These are phyloP conservation scores for Aphidius colemani DNA, from an alignment of 2,888 invertebrate species.

Conservation along the genomic window DNA sequence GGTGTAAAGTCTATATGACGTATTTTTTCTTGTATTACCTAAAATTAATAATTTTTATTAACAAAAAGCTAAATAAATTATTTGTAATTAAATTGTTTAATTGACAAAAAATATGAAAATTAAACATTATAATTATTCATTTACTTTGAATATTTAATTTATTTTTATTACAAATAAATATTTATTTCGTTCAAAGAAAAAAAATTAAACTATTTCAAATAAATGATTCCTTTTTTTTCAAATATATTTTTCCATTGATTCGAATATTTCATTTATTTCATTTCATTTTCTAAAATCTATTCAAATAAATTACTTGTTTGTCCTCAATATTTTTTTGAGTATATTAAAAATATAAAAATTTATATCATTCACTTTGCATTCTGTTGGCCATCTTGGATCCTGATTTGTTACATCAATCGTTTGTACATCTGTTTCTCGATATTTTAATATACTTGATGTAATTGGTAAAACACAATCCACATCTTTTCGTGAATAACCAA, in stretches of 20 bases:
- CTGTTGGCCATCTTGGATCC: slow-evolving; percentile 85
- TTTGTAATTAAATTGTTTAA: no score
- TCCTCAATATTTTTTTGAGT: no score
- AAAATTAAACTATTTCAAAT: no score
- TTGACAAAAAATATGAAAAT: neutral
- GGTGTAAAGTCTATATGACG: slow-evolving; percentile 77
- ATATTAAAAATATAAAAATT: no score
- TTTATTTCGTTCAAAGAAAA: no score
- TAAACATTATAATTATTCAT: no score
- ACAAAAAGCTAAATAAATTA: no score
- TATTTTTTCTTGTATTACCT: slow-evolving; percentile 68
- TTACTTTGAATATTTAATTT: no score
- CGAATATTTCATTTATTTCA: neutral
- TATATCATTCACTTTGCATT: slow-evolving; percentile 73
- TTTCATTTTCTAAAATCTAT: no score
- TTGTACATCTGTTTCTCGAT: slow-evolving; percentile 40
- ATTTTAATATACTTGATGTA: slow-evolving; percentile 40
- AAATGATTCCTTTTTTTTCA: neutral
- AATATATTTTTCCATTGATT: neutral
- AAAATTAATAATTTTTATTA: neutral
- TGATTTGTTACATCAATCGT: slow-evolving; percentile 63
- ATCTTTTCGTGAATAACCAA: slow-evolving; percentile 41
- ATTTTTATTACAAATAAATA: no score
- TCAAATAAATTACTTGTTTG: no score
- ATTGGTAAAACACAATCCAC: slow-evolving; percentile 42